A percentile compares a stretch with the other conserved stretches of the same genome.
phyloP scores from a whole-genome alignment of 2,888 invertebrate genomes.

The Macrostomum cliftonense region DNA sequence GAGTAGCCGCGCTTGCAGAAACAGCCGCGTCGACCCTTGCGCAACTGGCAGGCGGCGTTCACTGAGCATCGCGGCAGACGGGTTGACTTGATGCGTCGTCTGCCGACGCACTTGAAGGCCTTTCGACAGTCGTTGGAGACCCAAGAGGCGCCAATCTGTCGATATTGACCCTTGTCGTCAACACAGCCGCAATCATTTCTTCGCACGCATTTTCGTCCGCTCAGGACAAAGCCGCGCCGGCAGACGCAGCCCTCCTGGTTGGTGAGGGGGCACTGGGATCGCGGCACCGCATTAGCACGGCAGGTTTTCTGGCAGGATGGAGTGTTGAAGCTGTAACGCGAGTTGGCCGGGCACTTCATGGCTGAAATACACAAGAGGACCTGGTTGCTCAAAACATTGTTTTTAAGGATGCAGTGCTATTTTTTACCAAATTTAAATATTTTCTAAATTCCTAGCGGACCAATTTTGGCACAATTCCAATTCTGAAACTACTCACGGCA shows the following conservation, averaged over 20 bases:
- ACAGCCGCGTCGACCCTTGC: neutral
- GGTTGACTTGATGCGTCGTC: neutral
- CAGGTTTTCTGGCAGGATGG: slow-evolving; percentile 10
- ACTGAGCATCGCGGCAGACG: neutral
- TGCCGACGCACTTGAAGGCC: neutral
- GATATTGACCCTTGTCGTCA: slow-evolving; percentile 12
- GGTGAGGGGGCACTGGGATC: slow-evolving; percentile 9
- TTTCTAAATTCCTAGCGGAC: too few relatives aligned
- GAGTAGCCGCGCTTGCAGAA: neutral
- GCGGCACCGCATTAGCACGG: neutral
- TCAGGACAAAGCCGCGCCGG: slow-evolving; percentile 16
- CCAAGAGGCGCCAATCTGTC: neutral
- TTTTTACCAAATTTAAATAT: too few relatives aligned
- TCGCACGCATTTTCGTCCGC: slow-evolving; percentile 9
- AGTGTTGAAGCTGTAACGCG: slow-evolving; percentile 5
- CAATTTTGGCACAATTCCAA: too few relatives aligned
- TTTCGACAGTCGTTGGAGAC: neutral
- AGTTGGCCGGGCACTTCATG: slow-evolving; percentile 8
- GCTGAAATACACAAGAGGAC: slow-evolving; percentile 1
- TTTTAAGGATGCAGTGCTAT: too few relatives aligned
- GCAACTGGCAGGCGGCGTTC: neutral
- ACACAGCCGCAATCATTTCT: slow-evolving; percentile 14
- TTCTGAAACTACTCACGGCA: slow-evolving; percentile 13
- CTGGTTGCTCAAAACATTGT: too few relatives aligned
- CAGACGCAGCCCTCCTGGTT: slow-evolving; percentile 21